Evolutionary conservation across 2,888 invertebrate species (phyloP), one percentile per base, ranked within the genome.

Genomic region (Aphelenchoides bicaudatus): DNA sequence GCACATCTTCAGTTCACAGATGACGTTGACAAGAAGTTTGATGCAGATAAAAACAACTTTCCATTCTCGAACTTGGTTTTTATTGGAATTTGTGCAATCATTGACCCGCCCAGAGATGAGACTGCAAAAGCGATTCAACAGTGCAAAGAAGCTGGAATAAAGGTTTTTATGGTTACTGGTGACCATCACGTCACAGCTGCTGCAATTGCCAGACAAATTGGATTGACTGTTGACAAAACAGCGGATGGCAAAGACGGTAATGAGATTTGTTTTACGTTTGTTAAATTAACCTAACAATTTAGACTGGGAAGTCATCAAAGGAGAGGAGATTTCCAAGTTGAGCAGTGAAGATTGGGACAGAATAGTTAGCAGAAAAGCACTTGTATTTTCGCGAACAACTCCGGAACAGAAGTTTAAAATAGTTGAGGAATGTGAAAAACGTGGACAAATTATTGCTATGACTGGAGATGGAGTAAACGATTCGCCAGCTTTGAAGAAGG

Each of bases 101-200:
- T 62, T 47, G 61, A 61, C 28, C 61, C 61, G 13, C 61, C 61
- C 8, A 13, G 19, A 37, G 47, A 38, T 27, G 77, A 77, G 39
- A 72, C 77, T 0, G 70, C 69, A 0, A 66, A 62, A 4, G 77
- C 77, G 10, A 77, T 77, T 49, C 61, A 72, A 34, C 74, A 77
- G 50, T 78, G 77, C 58, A 78, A 74, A 39, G 65, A 63, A 34
- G 77, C 77, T 5, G 77, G 77, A 13, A 75, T 77, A 37, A 77
- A 75, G 47, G 77, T 78, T n/a, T 62, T 64, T 49, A 70, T 68
- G 70, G 65, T 68, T 39, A 67, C 67, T 25, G 76, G 76, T 8
- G 77, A 77, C 48, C 77, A 77, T 64, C 76, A 73, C 13, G 73
- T 73, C 3, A 71, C 77, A 2, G 77, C 77, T 3, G 54, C 64